phyloP scores from a whole-genome alignment of 2,888 invertebrate genomes.

The Sinodicranocentrus sp. region DNA sequence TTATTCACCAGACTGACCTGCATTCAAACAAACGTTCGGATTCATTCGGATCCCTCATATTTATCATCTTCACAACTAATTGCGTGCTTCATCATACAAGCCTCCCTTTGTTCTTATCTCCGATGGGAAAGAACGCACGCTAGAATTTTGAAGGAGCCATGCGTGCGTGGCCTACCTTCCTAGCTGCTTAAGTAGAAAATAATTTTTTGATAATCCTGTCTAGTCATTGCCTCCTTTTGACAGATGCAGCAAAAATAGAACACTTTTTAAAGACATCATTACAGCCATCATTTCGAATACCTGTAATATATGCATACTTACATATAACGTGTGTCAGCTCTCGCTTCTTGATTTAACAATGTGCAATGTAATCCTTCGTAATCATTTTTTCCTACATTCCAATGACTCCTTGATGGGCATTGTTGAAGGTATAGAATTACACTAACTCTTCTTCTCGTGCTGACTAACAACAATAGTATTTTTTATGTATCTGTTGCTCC shows the following conservation, averaged over 20 bases:
- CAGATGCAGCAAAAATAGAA: constrained; percentile 51
- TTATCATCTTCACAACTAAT: too few species aligned
- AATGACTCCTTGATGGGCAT: not conserved
- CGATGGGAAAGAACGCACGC: too few species aligned
- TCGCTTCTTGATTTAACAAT: constrained; percentile 28
- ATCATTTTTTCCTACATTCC: constrained; percentile 40
- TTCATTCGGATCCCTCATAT: too few species aligned
- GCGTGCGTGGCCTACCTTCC: constrained; percentile 37
- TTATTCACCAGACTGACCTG: too few species aligned
- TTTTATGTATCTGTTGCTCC: not conserved
- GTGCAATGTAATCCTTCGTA: constrained; percentile 52
- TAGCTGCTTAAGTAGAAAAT: not conserved
- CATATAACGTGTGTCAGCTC: not conserved
- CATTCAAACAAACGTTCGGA: too few species aligned
- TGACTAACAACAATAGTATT: constrained; percentile 14
- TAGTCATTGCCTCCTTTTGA: constrained; percentile 32
- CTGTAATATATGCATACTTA: not conserved
- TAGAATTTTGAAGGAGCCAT: too few species aligned
- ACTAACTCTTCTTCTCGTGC: constrained; percentile 36
- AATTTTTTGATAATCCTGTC: constrained; percentile 24
- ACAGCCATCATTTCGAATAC: constrained; percentile 26
- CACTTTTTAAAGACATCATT: constrained; percentile 30
- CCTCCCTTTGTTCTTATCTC: too few species aligned
- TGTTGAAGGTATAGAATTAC: constrained; percentile 26
- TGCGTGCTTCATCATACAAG: too few species aligned